Evolutionary conservation across 2,113 vertebrate genomes (phyloP), one percentile per base, ranked within the genome.

Genomic region (Perognathus longimembris): DNA sequence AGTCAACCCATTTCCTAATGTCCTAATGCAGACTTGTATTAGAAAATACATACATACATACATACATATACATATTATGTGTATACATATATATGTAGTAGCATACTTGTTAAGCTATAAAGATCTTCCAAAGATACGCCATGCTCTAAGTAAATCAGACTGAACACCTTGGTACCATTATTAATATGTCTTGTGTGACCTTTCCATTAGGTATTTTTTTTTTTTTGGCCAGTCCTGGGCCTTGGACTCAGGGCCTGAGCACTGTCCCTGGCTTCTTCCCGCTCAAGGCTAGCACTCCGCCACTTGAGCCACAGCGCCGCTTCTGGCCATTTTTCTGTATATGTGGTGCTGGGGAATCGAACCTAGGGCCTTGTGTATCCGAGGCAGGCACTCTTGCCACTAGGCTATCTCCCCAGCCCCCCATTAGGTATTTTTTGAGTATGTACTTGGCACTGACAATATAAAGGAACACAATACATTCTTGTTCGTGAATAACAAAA

Each of bases 201-300:
- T 94, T 85, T 67, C 34, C 34, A 18, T 50, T 45, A 57, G 76
- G 30, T 79, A 34, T 80, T 81, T 85, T 93, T 79, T 73, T n/a
- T n/a, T n/a, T n/a, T n/a, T n/a, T n/a, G n/a, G n/a, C n/a, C n/a
- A n/a, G n/a, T n/a, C n/a, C n/a, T n/a, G n/a, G n/a, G n/a, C n/a
- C n/a, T n/a, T n/a, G n/a, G n/a, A n/a, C n/a, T n/a, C n/a, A n/a
- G n/a, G n/a, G n/a, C n/a, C n/a, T n/a, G n/a, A n/a, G n/a, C n/a
- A n/a, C n/a, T n/a, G n/a, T n/a, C n/a, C n/a, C n/a, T n/a, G n/a
- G n/a, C n/a, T n/a, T n/a, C n/a, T n/a, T n/a, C n/a, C n/a, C n/a
- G n/a, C n/a, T n/a, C n/a, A n/a, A n/a, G n/a, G n/a, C n/a, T n/a
- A n/a, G n/a, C n/a, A n/a, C n/a, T n/a, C n/a, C n/a, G n/a, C n/a